These are phyloP conservation scores for Psettodes erumei DNA, from an alignment of 2,113 vertebrate species.

Conservation along the genomic window DNA sequence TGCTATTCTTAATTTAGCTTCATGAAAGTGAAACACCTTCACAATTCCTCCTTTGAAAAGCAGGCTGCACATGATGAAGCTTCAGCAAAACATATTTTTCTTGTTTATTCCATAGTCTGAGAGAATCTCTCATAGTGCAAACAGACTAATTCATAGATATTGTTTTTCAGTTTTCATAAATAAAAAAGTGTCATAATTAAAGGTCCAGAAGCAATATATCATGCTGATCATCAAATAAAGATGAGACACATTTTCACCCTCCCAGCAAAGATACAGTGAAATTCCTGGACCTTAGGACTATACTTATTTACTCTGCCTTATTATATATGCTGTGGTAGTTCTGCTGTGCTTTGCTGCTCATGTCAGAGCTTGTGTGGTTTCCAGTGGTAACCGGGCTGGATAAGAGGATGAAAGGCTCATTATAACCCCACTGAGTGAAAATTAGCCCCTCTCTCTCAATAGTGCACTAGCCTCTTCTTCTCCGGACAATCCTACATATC, in stretches of 20 bases:
- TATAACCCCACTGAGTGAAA: slow-evolving; percentile 74
- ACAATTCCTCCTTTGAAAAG: neutral
- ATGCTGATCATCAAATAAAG: slow-evolving; percentile 14
- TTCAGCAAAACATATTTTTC: slow-evolving; percentile 1
- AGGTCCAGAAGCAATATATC: slow-evolving; percentile 29
- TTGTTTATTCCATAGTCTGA: slow-evolving; percentile 20
- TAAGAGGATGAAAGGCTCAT: slow-evolving; percentile 76
- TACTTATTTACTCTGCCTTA: slow-evolving; percentile 47
- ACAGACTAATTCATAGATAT: slow-evolving; percentile 25
- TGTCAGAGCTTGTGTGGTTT: slow-evolving; percentile 66
- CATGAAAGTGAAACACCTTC: neutral
- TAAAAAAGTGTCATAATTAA: neutral
- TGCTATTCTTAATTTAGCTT: neutral
- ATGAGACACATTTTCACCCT: slow-evolving; percentile 20
- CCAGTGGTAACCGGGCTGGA: slow-evolving; percentile 62
- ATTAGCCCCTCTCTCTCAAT: slow-evolving; percentile 64
- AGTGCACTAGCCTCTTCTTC: slow-evolving; percentile 56
- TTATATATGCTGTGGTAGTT: slow-evolving; percentile 39
- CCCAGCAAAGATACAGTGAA: slow-evolving; percentile 6
- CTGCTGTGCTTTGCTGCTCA: slow-evolving; percentile 35
- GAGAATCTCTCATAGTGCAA: no score
- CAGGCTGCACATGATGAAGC: neutral
- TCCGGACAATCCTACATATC: slow-evolving; percentile 67
- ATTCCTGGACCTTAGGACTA: slow-evolving; percentile 25
- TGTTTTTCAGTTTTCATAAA: slow-evolving; percentile 20